Base-by-base conservation (phyloP, 2,797 vertebrate genomes). In the Trachops cirrhosus region DNA sequence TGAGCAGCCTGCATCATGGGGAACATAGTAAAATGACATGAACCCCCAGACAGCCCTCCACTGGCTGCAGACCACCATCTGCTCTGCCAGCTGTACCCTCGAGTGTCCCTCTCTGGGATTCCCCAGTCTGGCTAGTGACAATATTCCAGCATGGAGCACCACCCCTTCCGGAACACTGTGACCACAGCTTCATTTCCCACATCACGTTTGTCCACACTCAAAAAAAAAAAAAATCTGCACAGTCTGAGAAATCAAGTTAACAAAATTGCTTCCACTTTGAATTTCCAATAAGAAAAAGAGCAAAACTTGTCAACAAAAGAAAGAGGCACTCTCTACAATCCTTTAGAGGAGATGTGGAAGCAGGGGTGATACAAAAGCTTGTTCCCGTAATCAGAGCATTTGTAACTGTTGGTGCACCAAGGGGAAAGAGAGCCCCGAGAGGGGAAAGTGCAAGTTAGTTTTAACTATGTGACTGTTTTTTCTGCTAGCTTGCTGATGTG, bases 281-380 rank as follows among this genome's bases (percentile, higher is more conserved):
- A 62, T 84, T 86, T 74, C 44, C 82, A 79, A 29, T 87, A 85
- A 96, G 82, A 54, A 84, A 95, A 89, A 39, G 26, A 83, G 50
- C n/a, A 9, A 86, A 92, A 39, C 52, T 11, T 68, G 22, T 73
- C 75, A 70, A 16, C 79, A 50, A 7, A 83, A 67, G 48, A 80
- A 34, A 54, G 75, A 84, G 44, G 84, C 0, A 0, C 39, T 75
- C 57, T 77, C 52, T 18, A 1, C 10, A 41, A 75, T 44, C 59
- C n/a, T 85, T 86, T 21, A 18, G 62, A 77, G 78, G 68, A 59
- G 24, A 32, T 1, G 3, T 0, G 5, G 70, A 37, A 68, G 74
- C 21, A 32, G 82, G 52, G 32, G 32, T 19, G 14, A 34, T 22
- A 37, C 10, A n/a, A 54, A 74, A 37, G 46, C n/a, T 16, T 14